Evolutionary conservation across 1,140 invertebrate genomes (phyloP), one percentile per base, ranked within the genome.

Genomic region (Acromyrmex charruanus): DNA sequence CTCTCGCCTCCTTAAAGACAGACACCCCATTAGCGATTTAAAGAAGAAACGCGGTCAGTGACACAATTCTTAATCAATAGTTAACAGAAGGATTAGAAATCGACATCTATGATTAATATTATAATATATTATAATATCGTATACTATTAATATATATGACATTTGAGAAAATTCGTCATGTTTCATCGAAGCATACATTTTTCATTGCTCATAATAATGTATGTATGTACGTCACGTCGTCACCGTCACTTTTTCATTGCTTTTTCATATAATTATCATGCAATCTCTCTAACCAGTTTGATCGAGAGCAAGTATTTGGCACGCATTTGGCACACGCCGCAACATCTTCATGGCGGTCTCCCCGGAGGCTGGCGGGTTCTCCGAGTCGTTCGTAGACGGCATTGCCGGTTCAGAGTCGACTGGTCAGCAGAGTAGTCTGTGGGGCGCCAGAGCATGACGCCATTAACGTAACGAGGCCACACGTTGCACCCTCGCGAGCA

Each of bases 391-490:
- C 55, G 74, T 28, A 65, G 69, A 31, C 25, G 28, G 74, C 68
- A 80, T 85, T 65, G 89, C 68, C 75, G 49, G 77, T 72, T 86
- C 81, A 63, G 53, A 61, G 72, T 63, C 75, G 84, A 88, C 74
- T 86, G 85, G 89, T 88, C 87, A 84, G 85, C 87, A 81, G 85
- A 89, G 86, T 75, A 85, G 87, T 84, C 91, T 82, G 89, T 88
- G 74, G 91, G 89, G 93, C 92, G 91, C 88, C 91, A 92, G 93
- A 93, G 91, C 93, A 92, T 94, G 91, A 94, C 93, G 92, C 89
- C 91, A 91, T 92, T 93, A 91, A 91, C 87, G 92, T 91, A 93
- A 92, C 91, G 92, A 89, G 90, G 91, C 89, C 90, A 92, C 91
- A 91, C 87, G 91, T 91, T 88, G 91, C 89, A 92, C 91, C 90